Evolutionary conservation across 2,888 invertebrate genomes (phyloP).

Genomic region (Zhuqinia jingwanae): DNA sequence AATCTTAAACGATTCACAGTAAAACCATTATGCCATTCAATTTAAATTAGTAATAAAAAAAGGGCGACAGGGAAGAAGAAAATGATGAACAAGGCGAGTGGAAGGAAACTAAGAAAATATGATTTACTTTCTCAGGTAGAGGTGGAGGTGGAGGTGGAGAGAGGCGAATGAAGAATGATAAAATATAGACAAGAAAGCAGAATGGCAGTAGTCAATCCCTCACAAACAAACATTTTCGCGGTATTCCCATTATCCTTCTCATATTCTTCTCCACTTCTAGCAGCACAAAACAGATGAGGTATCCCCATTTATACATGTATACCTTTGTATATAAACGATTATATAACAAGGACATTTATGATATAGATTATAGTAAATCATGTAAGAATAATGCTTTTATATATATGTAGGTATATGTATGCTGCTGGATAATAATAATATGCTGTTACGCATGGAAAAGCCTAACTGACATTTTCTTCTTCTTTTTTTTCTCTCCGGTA

Average conservation of each 20-base stretch:
- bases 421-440: too few relatives aligned
- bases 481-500: conserved; percentile 74
- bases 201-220: background rate
- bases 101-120: conserved; percentile 14
- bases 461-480: conserved; percentile 6
- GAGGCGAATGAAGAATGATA: background rate
- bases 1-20: too few relatives aligned
- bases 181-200: background rate
- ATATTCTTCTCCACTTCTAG: too few relatives aligned
- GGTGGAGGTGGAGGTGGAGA: background rate
- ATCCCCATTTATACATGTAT: too few relatives aligned
- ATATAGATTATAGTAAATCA: too few relatives aligned
- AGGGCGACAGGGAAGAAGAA: conserved; percentile 11
- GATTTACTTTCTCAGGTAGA: conserved; percentile 24
- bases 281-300: too few relatives aligned
- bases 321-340: too few relatives aligned
- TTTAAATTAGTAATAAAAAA: conserved; percentile 29
- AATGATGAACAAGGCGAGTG: too few relatives aligned
- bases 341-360: too few relatives aligned
- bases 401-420: too few relatives aligned
- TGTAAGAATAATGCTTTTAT: too few relatives aligned
- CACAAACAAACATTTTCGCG: background rate
- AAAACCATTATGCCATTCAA: background rate
- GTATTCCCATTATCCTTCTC: background rate
- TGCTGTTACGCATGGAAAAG: too few relatives aligned